phyloP scores from a whole-genome alignment of 2,113 vertebrate species.

The Desmodus rotundus region DNA sequence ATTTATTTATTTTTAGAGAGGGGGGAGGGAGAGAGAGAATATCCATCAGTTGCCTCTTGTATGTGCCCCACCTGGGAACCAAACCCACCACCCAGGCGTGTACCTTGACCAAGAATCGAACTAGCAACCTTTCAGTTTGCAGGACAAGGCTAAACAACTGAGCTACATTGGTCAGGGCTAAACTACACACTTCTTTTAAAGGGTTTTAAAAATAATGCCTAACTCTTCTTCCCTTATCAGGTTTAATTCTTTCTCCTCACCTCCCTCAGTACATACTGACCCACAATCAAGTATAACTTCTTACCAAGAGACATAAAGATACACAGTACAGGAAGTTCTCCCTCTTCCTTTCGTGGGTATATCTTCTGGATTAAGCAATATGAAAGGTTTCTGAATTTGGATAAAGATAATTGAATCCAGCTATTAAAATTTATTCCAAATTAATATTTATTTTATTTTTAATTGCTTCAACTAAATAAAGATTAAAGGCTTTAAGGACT shows the following conservation, averaged over 20 bases:
- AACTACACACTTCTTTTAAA: too few species aligned
- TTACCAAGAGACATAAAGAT: neutral
- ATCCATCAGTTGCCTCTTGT: too few species aligned
- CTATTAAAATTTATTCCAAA: neutral
- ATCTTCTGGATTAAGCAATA: neutral
- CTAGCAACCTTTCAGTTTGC: too few species aligned
- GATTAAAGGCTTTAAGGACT: neutral
- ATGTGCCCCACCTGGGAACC: too few species aligned
- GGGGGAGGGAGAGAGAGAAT: too few species aligned
- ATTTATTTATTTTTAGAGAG: too few species aligned
- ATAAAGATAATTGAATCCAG: neutral
- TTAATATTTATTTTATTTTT: neutral
- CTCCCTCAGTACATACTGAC: neutral
- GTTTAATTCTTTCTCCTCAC: neutral
- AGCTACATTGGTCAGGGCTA: too few species aligned
- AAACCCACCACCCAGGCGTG: too few species aligned
- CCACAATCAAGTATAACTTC: neutral
- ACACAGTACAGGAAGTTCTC: neutral
- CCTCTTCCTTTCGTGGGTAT: neutral
- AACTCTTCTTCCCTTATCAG: neutral
- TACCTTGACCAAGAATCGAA: too few species aligned
- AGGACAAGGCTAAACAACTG: too few species aligned
- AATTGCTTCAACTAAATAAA: constrained; percentile 25
- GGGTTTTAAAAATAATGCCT: neutral
- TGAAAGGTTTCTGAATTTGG: neutral